Evolutionary conservation across 2,797 vertebrate species (phyloP).

Genomic region (Hoplostethus atlanticus): DNA sequence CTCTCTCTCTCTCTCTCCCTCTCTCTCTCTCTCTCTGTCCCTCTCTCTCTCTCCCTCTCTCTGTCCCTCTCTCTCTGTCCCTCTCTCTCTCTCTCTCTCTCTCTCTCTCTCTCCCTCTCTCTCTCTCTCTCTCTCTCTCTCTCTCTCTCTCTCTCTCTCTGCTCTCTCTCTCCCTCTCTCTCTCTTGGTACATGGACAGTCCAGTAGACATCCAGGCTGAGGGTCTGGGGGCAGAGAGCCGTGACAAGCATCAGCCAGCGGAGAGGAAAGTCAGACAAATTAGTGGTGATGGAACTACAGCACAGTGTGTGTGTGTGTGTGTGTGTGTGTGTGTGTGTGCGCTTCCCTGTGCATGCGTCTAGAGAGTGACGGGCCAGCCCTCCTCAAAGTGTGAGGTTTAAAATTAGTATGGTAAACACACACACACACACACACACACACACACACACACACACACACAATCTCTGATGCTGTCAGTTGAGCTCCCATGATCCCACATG

Average conservation of each 20-base stretch:
- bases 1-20: no score
- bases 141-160: no score
- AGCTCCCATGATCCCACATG: constrained; percentile 8
- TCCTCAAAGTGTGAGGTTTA: constrained; percentile 17
- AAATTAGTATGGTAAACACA: constrained; percentile 10
- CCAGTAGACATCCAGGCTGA: background rate
- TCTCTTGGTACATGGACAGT: background rate
- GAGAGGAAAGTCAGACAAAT: constrained; percentile 49
- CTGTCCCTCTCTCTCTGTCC: no score
- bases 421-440: constrained; percentile 8
- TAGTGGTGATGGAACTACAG: constrained; percentile 47
- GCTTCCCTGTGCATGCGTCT: constrained; percentile 10
- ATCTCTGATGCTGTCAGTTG: background rate
- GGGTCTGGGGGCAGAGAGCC: constrained; percentile 14
- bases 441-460: no score
- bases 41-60: no score
- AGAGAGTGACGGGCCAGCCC: constrained; percentile 29
- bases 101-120: no score
- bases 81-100: no score
- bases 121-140: no score
- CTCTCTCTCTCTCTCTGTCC: no score
- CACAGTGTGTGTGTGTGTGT: constrained; percentile 40
- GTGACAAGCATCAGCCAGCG: constrained; percentile 39
- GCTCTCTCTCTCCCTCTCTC: no score
- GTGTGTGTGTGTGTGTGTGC: constrained; percentile 11